Percentiles rank a stretch among this genome's conserved stretches.
Conservation (phyloP, 2,888 invertebrate genomes). For the Rapana venosa region DNA sequence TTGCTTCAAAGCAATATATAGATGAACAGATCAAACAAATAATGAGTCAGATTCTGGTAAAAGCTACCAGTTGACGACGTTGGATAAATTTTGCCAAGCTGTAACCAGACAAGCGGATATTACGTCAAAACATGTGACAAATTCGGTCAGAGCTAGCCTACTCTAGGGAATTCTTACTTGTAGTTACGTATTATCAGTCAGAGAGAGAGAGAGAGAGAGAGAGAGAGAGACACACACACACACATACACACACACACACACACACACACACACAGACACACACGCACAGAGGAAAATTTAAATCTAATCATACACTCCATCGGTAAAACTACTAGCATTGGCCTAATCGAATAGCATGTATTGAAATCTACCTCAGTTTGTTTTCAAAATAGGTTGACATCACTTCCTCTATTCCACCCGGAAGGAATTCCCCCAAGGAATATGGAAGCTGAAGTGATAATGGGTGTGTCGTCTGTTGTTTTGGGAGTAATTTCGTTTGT, state of each 20-base stretch:
- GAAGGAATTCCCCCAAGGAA: conserved; percentile 22
- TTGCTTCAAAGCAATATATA: not conserved
- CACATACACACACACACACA: too few relatives aligned
- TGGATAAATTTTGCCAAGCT: conserved; percentile 4
- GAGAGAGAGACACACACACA: too few relatives aligned
- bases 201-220: too few relatives aligned
- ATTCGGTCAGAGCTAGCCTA: not conserved
- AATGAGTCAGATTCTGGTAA: not conserved
- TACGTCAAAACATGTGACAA: not conserved
- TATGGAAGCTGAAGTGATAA: conserved; percentile 13
- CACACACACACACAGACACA: too few relatives aligned
- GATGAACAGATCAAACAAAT: not conserved
- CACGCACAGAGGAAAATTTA: too few relatives aligned
- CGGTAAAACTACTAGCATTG: too few relatives aligned
- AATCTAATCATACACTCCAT: too few relatives aligned
- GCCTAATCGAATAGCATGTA: too few relatives aligned
- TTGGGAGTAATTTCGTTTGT: not conserved
- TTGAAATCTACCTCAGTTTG: too few relatives aligned
- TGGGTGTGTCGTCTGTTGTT: conserved; percentile 32
- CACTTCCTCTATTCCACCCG: conserved; percentile 12
- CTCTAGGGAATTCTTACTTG: not conserved
- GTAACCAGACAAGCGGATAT: conserved; percentile 27
- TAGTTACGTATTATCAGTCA: not conserved
- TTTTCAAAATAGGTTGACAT: not conserved
- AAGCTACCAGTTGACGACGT: not conserved